phyloP scores from a whole-genome alignment of 2,888 invertebrate species.

The Zygaena filipendulae region DNA sequence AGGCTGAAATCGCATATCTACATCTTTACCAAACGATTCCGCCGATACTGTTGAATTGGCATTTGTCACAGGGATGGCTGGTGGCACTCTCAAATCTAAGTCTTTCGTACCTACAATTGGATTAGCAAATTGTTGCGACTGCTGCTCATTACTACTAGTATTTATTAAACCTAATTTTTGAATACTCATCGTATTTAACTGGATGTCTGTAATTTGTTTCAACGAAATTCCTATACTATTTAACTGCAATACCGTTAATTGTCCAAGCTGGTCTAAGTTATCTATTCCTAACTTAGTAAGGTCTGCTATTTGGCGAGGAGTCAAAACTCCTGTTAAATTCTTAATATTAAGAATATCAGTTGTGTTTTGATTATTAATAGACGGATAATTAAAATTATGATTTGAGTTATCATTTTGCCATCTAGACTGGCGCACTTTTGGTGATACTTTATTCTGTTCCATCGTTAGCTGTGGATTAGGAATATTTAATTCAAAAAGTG shows the following conservation, averaged over 20 bases:
- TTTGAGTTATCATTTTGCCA: slow-evolving; percentile 57
- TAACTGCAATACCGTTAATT: slow-evolving; percentile 69
- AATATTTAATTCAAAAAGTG: slow-evolving; percentile 58
- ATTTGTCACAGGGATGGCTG: slow-evolving; percentile 31
- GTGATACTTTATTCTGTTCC: slow-evolving; percentile 45
- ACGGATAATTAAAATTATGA: slow-evolving; percentile 35
- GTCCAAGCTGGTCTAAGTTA: slow-evolving; percentile 70
- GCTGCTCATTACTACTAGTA: slow-evolving; percentile 28
- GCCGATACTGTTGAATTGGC: slow-evolving; percentile 27
- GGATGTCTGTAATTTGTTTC: slow-evolving; percentile 71
- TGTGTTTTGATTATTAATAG: slow-evolving; percentile 30
- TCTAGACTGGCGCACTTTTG: slow-evolving; percentile 58
- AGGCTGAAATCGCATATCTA: slow-evolving; percentile 61
- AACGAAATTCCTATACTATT: slow-evolving; percentile 70
- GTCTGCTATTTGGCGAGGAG: slow-evolving; percentile 68
- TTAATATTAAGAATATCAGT: slow-evolving; percentile 63
- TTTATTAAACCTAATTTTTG: slow-evolving; percentile 64
- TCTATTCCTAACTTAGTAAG: slow-evolving; percentile 69
- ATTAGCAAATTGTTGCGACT: slow-evolving; percentile 27
- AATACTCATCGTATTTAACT: slow-evolving; percentile 70
- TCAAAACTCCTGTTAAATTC: slow-evolving; percentile 68
- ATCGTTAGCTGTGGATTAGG: slow-evolving; percentile 48
- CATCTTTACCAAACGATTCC: slow-evolving; percentile 52
- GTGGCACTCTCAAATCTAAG: slow-evolving; percentile 57
- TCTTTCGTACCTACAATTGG: slow-evolving; percentile 38